phyloP scores from a whole-genome alignment of 2,113 vertebrate genomes.

The Pangasianodon hypophthalmus region DNA sequence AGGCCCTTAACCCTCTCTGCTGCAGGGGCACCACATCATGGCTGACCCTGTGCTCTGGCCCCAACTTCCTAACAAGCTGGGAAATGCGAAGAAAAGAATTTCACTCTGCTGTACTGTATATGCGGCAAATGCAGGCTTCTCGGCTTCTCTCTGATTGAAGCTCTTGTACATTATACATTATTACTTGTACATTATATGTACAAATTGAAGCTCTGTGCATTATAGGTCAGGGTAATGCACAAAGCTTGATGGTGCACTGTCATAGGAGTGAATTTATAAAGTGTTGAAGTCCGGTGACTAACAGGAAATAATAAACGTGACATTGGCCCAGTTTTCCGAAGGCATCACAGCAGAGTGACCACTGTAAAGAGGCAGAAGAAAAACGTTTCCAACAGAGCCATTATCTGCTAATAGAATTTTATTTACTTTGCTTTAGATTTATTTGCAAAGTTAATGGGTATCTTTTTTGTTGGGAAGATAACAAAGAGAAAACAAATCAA shows the following conservation, averaged over 20 bases:
- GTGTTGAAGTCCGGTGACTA: neutral
- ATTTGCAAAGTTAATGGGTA: neutral
- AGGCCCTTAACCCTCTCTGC: too few species aligned
- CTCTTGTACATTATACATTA: too few species aligned
- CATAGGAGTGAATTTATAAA: neutral
- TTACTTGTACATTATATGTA: too few species aligned
- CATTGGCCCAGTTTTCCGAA: slow-evolving; percentile 12
- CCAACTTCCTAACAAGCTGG: too few species aligned
- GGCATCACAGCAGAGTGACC: neutral
- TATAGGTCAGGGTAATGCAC: neutral
- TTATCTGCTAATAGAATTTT: neutral
- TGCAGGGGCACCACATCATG: too few species aligned
- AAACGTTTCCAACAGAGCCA: neutral
- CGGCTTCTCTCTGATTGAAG: too few species aligned
- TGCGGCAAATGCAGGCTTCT: too few species aligned
- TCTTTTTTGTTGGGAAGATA: neutral
- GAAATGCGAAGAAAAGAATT: too few species aligned
- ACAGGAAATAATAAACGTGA: neutral
- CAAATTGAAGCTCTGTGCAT: neutral
- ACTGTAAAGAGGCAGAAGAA: neutral
- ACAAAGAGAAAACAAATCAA: neutral
- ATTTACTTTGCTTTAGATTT: neutral
- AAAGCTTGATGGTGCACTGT: neutral
- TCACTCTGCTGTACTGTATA: too few species aligned
- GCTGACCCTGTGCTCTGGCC: too few species aligned